phyloP scores from a whole-genome alignment of 1,140 invertebrate genomes.

The Aphis craccivora region DNA sequence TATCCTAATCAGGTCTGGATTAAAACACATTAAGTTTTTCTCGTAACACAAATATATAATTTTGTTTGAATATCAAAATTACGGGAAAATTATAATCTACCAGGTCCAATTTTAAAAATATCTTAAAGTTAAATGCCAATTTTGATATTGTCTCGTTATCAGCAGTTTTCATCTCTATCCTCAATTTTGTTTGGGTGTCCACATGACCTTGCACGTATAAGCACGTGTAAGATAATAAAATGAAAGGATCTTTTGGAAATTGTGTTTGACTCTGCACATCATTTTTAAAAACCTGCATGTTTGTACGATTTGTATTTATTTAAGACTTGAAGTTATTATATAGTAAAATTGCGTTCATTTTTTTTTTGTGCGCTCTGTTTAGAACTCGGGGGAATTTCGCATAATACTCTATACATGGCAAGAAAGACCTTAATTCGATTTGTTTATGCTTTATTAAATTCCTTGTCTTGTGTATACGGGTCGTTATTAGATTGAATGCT shows the following conservation, averaged over 20 bases:
- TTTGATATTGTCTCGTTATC: too few species aligned
- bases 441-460: slow-evolving; percentile 48
- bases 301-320: not conserved
- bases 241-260: not conserved
- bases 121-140: too few species aligned
- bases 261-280: not conserved
- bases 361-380: not conserved
- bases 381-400: slow-evolving; percentile 9
- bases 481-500: slow-evolving; percentile 25
- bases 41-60: too few species aligned
- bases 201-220: not conserved
- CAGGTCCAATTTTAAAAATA: not conserved
- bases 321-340: not conserved
- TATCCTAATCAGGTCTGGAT: too few species aligned
- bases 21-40: too few species aligned
- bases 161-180: not conserved
- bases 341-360: not conserved
- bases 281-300: not conserved
- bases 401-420: not conserved
- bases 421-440: slow-evolving; percentile 31
- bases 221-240: not conserved
- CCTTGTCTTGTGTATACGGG: not conserved
- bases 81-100: not conserved
- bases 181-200: not conserved
- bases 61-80: not conserved